Evolutionary conservation across 2,113 vertebrate species (phyloP).

Genomic region (Mustelus asterias): DNA sequence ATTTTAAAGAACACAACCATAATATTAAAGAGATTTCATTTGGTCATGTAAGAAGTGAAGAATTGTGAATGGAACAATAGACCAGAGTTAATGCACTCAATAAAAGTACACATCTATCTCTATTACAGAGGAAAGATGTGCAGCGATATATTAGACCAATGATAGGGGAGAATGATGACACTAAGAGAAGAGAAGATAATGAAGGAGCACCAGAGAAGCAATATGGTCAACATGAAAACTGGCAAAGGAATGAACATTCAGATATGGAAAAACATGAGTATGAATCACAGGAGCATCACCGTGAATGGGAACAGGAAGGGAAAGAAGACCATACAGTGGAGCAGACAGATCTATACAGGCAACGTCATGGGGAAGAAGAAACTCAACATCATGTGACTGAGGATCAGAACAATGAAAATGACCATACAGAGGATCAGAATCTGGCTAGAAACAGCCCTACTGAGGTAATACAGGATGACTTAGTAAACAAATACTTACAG

Average conservation of each 20-base stretch:
- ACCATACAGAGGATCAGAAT: neutral
- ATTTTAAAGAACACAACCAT: neutral
- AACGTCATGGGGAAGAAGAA: constrained; percentile 9
- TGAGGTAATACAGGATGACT: neutral
- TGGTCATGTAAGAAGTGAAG: neutral
- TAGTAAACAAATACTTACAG: neutral
- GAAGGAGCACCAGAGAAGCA: no score
- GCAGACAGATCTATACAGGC: neutral
- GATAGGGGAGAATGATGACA: neutral
- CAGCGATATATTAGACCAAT: neutral
- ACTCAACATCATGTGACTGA: neutral
- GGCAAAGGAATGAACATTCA: constrained; percentile 55
- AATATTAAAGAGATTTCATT: neutral
- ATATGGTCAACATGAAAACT: constrained; percentile 7
- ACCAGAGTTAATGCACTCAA: neutral
- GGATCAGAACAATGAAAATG: neutral
- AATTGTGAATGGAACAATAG: no score
- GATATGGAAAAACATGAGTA: constrained; percentile 78
- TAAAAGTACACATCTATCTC: neutral
- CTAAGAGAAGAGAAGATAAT: neutral
- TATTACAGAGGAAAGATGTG: neutral
- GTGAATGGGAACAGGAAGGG: constrained; percentile 49
- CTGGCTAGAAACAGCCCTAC: neutral
- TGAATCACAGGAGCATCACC: constrained; percentile 41
- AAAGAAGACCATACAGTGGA: constrained; percentile 43